Conservation (phyloP, 1,140 invertebrate species). For the Radopholus similis region DNA sequence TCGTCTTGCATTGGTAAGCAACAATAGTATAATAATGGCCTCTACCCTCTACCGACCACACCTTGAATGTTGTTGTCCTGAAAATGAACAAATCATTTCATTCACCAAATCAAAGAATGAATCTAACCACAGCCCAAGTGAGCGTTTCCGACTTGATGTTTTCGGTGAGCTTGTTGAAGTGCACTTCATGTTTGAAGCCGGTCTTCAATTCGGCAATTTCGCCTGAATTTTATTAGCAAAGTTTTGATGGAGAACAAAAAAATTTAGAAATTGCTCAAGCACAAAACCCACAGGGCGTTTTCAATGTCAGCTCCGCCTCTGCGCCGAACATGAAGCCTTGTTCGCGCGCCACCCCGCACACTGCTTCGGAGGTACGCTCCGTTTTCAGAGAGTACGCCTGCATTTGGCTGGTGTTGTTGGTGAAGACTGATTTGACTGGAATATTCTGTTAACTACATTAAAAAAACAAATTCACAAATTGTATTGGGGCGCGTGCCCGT, state of each 20-base stretch:
- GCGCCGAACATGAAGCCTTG: slow-evolving; percentile 63
- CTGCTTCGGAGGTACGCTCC: slow-evolving; percentile 61
- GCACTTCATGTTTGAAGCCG: slow-evolving; percentile 64
- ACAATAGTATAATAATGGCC: not conserved
- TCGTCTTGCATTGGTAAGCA: not conserved
- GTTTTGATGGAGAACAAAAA: not conserved
- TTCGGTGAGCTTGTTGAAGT: slow-evolving; percentile 62
- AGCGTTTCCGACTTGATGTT: slow-evolving; percentile 61
- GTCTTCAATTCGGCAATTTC: slow-evolving; percentile 63
- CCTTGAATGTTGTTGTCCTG: not conserved
- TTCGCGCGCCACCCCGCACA: slow-evolving; percentile 61
- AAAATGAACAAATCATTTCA: not conserved
- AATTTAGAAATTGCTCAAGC: slow-evolving; percentile 23
- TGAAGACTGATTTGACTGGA: slow-evolving; percentile 63
- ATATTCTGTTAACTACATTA: slow-evolving; percentile 48
- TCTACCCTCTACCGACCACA: not conserved
- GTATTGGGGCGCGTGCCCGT: slow-evolving; percentile 55
- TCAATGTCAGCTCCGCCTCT: slow-evolving; percentile 62
- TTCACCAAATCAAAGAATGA: not conserved
- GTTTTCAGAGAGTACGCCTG: slow-evolving; percentile 65
- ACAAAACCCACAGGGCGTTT: slow-evolving; percentile 63
- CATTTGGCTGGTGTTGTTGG: slow-evolving; percentile 62
- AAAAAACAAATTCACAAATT: slow-evolving; percentile 60
- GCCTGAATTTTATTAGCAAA: slow-evolving; percentile 53
- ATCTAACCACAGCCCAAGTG: slow-evolving; percentile 62